phyloP scores from a whole-genome alignment of 2,888 invertebrate genomes.

The Nineta flava region DNA sequence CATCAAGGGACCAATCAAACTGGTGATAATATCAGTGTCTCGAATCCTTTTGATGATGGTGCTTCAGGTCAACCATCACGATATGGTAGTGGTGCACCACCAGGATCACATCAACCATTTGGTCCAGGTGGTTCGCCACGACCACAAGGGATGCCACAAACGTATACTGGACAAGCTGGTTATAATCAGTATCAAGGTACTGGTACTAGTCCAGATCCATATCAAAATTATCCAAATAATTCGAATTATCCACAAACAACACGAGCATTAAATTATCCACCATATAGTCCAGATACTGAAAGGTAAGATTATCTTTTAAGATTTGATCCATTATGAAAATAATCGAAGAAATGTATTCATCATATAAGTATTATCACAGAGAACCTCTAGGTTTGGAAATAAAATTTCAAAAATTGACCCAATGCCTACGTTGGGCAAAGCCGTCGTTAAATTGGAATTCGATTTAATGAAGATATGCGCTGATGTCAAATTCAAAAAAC shows the following conservation, averaged over 20 bases:
- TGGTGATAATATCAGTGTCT: constrained; percentile 67
- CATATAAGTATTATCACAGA: too few species aligned
- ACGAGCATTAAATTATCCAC: constrained; percentile 62
- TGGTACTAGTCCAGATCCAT: constrained; percentile 32
- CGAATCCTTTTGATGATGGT: constrained; percentile 73
- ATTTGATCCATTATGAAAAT: too few species aligned
- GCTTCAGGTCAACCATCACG: constrained; percentile 32
- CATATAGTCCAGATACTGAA: constrained; percentile 52
- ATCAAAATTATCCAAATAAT: constrained; percentile 35
- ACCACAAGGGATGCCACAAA: constrained; percentile 24
- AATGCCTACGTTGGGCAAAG: too few species aligned
- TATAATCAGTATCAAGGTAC: constrained; percentile 53
- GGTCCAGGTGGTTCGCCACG: constrained; percentile 27
- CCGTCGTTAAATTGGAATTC: too few species aligned
- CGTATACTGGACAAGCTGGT: constrained; percentile 38
- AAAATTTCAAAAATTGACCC: too few species aligned
- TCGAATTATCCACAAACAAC: constrained; percentile 44
- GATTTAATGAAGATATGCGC: too few species aligned
- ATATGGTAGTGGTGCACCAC: constrained; percentile 25
- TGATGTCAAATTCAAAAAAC: too few species aligned
- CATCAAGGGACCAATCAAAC: constrained; percentile 23
- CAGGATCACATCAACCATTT: constrained; percentile 29
- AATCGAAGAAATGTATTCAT: too few species aligned
- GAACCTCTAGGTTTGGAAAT: too few species aligned
- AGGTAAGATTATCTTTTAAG: constrained; percentile 32